Evolutionary conservation across 1,140 invertebrate genomes (phyloP).

Genomic region (Pogonus chalceus): DNA sequence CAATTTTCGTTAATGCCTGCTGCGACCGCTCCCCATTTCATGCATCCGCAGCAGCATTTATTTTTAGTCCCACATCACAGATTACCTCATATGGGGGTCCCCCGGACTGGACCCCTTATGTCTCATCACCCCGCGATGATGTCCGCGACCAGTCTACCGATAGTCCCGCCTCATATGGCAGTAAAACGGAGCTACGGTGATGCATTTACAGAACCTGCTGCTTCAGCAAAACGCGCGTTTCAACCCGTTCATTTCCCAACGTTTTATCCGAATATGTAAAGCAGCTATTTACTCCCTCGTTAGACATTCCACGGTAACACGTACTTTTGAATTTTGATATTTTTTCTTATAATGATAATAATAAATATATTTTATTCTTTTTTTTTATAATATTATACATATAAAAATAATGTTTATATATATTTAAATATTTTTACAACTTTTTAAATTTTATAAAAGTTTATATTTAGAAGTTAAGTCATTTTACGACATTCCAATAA

Average conservation of each 20-base stretch:
- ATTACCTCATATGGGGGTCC: constrained; percentile 25
- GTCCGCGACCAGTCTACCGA: constrained; percentile 31
- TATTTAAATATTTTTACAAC: not conserved
- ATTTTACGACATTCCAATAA: no score
- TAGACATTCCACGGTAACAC: not conserved
- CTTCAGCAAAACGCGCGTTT: constrained; percentile 36
- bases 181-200: constrained; percentile 36
- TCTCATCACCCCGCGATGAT: constrained; percentile 29
- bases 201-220: constrained; percentile 37
- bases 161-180: constrained; percentile 34
- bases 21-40: constrained; percentile 8
- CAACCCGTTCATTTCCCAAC: constrained; percentile 34
- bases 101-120: constrained; percentile 20
- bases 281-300: not conserved
- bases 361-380: not conserved
- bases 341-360: not conserved
- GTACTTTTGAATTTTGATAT: not conserved
- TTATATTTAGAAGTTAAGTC: no score
- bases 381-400: not conserved
- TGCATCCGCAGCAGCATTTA: constrained; percentile 33
- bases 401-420: not conserved
- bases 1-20: not conserved
- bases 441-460: constrained; percentile 5
- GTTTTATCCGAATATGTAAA: constrained; percentile 42
- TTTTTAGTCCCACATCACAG: constrained; percentile 31